Evolutionary conservation across 1,140 invertebrate genomes (phyloP), one percentile per base, ranked within the genome.

Genomic region (Popillia japonica): DNA sequence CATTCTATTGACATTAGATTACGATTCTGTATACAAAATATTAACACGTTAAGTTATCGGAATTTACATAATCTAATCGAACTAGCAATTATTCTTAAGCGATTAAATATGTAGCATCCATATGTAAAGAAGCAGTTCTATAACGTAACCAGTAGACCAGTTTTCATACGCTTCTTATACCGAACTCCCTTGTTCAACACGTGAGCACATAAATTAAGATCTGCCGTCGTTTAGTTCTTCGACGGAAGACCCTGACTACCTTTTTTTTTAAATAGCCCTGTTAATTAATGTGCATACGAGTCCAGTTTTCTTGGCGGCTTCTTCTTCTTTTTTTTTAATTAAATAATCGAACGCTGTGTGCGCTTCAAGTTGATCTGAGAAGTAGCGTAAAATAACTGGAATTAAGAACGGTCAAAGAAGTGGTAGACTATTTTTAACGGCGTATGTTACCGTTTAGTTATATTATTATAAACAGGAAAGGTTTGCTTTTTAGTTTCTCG

Each of bases 171-270:
- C 27, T 68, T 34, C 8, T 20, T 17, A 55, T 55, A 17, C 14
- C 48, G 14, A 34, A 55, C 17, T 55, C 48, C 48, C 17, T 55
- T 55, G 14, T 17, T n/a, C 6, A 68, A 68, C 61, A 68, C 61
- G 61, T 68, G 61, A 68, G 20, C 61, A 68, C 61, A 68, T 68
- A 68, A 68, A 68, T 68, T 68, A 68, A 68, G 61, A 68, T 68
- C 61, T 68, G 61, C 61, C 20, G 61, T 68, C 61, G 20, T 34
- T 34, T 27, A 20, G n/a, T 34, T 68, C 61, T 23, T 20, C 22
- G 20, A 68, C 61, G 61, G 61, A 68, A 68, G 61, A 34, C 61
- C 20, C 61, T 34, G 61, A 68, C 61, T 68, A 20, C 61, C 22
- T 68, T 22, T 68, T 68, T 22, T 68, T 68, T 68, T 68, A 22